Evolutionary conservation across 35 echinoderm and acorn worm species (phyloP), one percentile per base, ranked within the genome.

Genomic region (Heliocidaris tuberculata): DNA sequence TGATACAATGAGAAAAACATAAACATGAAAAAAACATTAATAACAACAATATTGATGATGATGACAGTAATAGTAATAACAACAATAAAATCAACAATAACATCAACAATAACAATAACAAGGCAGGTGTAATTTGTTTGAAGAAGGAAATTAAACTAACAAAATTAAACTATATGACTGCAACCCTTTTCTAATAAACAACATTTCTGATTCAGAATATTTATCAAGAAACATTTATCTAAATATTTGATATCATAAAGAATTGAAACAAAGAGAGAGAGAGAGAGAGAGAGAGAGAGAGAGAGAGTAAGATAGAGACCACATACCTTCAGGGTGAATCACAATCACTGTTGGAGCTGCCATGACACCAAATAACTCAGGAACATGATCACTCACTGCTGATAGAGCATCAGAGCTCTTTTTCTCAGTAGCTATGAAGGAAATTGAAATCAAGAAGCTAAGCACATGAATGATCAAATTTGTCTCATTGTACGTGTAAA

Each of bases 321-420:
- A 89, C 85, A 47, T 96, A 96, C 95, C 95, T 96, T 96, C 85
- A 31, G 95, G 95, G 24, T 96, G 95, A 12, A 96, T 93, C 0
- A 94, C 93, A 32, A 96, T 88, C 2, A 96, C n/a, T 49, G 85
- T 96, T 32, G 95, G 95, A 1, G 86, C 93, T 4, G 95, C 95
- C 32, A 48, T 85, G 10, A 96, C 71, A 32, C 95, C 95, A 94
- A 96, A 96, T 85, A 96, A 86, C 31, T 96, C 92, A 8, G 92
- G 71, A 94, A 96, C 93, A 96, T 85, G 85, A 60, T 94, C 49
- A 50, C 49, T 85, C 1, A 90, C 59, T 31, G 90, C 90, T 17
- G 91, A 49, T 94, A 65, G 50, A 13, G 90, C 85, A 65, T 86
- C 86, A 32, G 88, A 49, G 19, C 52, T 85, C 15, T 54, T 54